A percentile compares a stretch with the other conserved stretches of the same genome.
Conservation (phyloP, 2,797 vertebrate species). For the Setipinna tenuifilis region DNA sequence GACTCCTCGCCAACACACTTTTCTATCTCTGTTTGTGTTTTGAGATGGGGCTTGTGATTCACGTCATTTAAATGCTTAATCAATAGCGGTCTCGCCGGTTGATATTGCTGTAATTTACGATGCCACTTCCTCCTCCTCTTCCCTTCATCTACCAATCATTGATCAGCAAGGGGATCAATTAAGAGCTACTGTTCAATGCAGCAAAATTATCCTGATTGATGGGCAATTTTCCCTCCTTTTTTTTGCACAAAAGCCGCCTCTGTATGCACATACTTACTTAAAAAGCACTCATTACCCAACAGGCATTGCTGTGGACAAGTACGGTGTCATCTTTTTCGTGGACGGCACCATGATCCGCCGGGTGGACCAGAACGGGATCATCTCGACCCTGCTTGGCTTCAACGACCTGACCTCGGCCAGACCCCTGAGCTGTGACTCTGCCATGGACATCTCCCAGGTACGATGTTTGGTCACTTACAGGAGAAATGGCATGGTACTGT, state of each 20-base stretch:
- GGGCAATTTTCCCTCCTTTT: background rate
- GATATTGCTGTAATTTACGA: constrained; percentile 26
- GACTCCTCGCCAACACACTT: background rate
- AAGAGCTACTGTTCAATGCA: background rate
- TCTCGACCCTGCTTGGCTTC: constrained; percentile 95
- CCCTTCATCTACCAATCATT: constrained; percentile 28
- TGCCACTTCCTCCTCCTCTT: constrained; percentile 15
- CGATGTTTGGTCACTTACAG: too few relatives aligned
- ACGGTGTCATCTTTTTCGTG: constrained; percentile 94
- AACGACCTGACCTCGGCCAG: constrained; percentile 96
- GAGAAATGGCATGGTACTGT: too few relatives aligned
- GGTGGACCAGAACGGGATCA: constrained; percentile 96
- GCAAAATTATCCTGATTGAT: background rate
- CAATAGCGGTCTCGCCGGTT: background rate
- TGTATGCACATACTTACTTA: background rate
- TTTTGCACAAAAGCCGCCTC: background rate
- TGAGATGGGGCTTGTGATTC: background rate
- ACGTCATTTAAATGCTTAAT: constrained; percentile 22
- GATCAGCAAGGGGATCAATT: constrained; percentile 25
- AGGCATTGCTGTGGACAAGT: constrained; percentile 97
- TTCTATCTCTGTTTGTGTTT: constrained; percentile 14
- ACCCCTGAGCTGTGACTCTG: constrained; percentile 95
- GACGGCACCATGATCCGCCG: constrained; percentile 97
- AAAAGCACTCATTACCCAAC: constrained; percentile 42
- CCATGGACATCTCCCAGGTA: constrained; percentile 99